Conservation (phyloP, 1,140 invertebrate species). For the Pogonomyrmex californicus region DNA sequence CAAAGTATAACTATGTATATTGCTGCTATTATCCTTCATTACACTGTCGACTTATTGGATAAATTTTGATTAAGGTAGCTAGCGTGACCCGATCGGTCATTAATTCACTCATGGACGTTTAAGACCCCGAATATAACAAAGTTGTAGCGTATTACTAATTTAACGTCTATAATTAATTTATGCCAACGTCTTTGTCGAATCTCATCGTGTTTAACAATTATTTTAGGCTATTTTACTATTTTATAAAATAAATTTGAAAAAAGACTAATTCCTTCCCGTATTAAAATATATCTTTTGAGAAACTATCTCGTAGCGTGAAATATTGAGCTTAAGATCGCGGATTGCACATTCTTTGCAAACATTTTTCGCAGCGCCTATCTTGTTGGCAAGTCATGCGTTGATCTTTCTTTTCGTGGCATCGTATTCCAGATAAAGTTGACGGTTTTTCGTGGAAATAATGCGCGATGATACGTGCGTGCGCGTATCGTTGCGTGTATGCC, state of each 20-base stretch:
- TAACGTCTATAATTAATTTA: slow-evolving; percentile 21
- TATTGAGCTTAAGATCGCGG: slow-evolving; percentile 13
- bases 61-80: slow-evolving; percentile 17
- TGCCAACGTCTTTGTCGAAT: background rate
- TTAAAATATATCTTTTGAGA: background rate
- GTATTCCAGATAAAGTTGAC: background rate
- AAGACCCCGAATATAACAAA: background rate
- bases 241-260: slow-evolving; percentile 9
- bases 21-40: background rate
- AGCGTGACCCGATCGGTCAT: background rate
- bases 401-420: background rate
- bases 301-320: slow-evolving; percentile 19
- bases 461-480: background rate
- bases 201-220: background rate
- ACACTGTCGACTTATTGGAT: background rate
- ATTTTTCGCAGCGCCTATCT: slow-evolving; percentile 13
- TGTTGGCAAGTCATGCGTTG: slow-evolving; percentile 7
- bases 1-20: background rate
- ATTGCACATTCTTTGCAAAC: slow-evolving; percentile 2
- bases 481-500: too few relatives aligned
- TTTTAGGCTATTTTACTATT: background rate
- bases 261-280: background rate
- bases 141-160: slow-evolving; percentile 25
- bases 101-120: slow-evolving; percentile 21
- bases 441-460: slow-evolving; percentile 8